These are phyloP conservation scores for Eidolon helvum DNA, from an alignment of 2,113 vertebrate species.

Conservation along the genomic window DNA sequence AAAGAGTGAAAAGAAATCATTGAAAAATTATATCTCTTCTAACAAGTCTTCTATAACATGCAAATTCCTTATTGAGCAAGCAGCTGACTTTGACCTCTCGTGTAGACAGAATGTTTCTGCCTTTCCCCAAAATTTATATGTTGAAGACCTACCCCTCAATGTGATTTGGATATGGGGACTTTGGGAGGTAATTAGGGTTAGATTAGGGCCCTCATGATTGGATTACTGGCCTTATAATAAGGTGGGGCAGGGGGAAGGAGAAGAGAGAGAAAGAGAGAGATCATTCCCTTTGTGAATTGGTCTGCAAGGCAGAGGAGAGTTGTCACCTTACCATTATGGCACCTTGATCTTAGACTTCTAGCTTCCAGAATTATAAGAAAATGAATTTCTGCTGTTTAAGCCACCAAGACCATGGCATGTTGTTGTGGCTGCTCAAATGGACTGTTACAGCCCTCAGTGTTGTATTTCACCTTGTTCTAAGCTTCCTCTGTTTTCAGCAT, in stretches of 20 bases:
- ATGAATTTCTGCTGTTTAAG: not conserved
- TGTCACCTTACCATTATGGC: not conserved
- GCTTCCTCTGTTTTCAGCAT: not conserved
- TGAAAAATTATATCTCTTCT: not conserved
- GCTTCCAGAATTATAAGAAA: not conserved
- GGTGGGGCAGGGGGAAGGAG: not conserved
- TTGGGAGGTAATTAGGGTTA: not conserved
- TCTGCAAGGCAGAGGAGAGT: not conserved
- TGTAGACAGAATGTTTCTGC: not conserved
- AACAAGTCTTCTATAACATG: not conserved
- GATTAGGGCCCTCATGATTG: not conserved
- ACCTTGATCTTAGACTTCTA: not conserved
- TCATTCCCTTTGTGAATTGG: fast-evolving
- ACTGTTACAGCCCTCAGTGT: not conserved
- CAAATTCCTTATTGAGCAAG: not conserved
- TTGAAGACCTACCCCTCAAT: not conserved
- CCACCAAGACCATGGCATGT: not conserved
- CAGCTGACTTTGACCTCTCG: not conserved
- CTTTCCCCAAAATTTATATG: not conserved
- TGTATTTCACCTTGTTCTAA: not conserved
- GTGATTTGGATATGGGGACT: not conserved
- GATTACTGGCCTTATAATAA: not conserved
- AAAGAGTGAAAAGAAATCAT: not conserved
- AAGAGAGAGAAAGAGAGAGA: not conserved
- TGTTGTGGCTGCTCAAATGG: not conserved